Evolutionary conservation across 2,888 invertebrate species (phyloP), one percentile per base, ranked within the genome.

Genomic region (Cephus spinipes): DNA sequence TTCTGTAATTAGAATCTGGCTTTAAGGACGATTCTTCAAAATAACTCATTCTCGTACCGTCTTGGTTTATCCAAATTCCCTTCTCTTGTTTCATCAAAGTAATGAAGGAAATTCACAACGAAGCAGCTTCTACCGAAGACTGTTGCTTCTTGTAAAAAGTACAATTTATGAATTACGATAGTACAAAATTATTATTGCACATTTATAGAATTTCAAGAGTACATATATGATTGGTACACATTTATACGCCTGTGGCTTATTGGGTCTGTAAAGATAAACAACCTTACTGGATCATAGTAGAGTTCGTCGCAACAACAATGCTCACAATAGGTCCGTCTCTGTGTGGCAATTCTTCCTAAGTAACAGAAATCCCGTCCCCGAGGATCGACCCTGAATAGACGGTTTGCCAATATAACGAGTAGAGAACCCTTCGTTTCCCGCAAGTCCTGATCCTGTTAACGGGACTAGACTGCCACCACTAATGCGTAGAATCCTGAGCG

Each of bases 381-480:
- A 88, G 90, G 90, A 90, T 83, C 83, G 81, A 78, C 76, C 40
- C 40, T 81, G 82, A 79, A 79, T 81, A 83, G 40, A 73, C 69
- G 71, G 85, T 86, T 40, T 84, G 84, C 85, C 85, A 87, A 89
- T 89, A 89, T 40, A 40, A 40, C 15, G 40, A 40, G 40, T 88
- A 84, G 87, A 87, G 88, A 87, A 87, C 89, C 88, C 89, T 88
- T 86, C 80, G 75, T 68, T 80, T 83, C 84, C 82, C 83, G 81
- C 85, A 84, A 86, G 85, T 83, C 86, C 83, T 89, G 89, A 91
- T 91, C 90, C 90, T 86, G 89, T 90, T 90, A 90, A 89, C 88
- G 78, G 88, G 90, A 91, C 90, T 88, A 91, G 87, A 85, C 85
- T 79, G 30, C 74, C 69, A 78, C 75, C 81, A 77, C 40, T 76